Evolutionary conservation across 1,140 invertebrate genomes (phyloP), one percentile per base, ranked within the genome.

Genomic region (Ylistrum balloti): DNA sequence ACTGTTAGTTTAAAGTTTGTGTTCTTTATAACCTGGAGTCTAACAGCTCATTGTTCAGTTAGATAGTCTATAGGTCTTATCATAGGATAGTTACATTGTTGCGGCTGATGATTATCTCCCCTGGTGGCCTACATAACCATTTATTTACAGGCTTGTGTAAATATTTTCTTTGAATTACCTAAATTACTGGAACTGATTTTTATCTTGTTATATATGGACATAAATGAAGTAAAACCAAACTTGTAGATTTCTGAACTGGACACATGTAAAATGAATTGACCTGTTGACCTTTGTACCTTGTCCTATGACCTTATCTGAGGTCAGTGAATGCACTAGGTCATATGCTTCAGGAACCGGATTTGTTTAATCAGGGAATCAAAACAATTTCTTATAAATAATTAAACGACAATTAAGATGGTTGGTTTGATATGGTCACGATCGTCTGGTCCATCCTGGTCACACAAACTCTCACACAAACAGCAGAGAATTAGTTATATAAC

Each of bases 351-450:
- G 3, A 74, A 74, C 56, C n/a, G 28, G 56, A 74, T 74, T 1
- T 9, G 9, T 11, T 74, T 74, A 28, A 74, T 74, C 56, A 74
- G 56, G 56, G 11, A 74, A 74, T 74, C 56, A 5, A n/a, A 56
- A 7, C 9, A 56, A 17, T 45, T 13, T 74, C 56, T 74, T n/a
- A 74, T 45, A 45, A 45, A 28, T 74, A 28, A 74, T 74, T 5
- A 74, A 22, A 7, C 2, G 56, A 74, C 28, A 28, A 28, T n/a
- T n/a, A n/a, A n/a, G n/a, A n/a, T 74, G 56, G 56, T 74, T n/a
- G 28, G 56, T 74, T n/a, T 74, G n/a, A 74, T n/a, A n/a, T 74
- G 56, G 56, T 74, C 56, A 74, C n/a, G n/a, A n/a, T n/a, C n/a
- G n/a, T n/a, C n/a, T n/a, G n/a, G n/a, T n/a, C n/a, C n/a, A n/a